These are phyloP conservation scores for Hydrolagus affinis DNA, from an alignment of 2,113 vertebrate genomes.

Conservation along the genomic window DNA sequence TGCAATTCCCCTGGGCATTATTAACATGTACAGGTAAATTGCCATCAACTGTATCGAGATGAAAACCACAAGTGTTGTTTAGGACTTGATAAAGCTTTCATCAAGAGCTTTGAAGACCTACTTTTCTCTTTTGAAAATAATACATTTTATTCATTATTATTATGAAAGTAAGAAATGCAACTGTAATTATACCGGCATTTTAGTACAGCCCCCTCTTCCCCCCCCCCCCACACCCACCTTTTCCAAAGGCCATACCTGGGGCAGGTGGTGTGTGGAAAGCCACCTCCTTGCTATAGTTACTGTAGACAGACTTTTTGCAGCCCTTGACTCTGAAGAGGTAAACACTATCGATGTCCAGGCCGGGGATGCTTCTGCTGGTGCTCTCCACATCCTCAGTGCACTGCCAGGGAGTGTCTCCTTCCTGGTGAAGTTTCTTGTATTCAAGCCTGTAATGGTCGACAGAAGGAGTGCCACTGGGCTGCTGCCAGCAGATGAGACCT, in stretches of 20 bases:
- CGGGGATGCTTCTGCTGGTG: conserved; percentile 62
- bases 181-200: background rate
- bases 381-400: conserved; percentile 57
- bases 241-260: conserved; percentile 57
- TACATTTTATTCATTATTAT: background rate
- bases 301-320: conserved; percentile 69
- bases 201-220: background rate
- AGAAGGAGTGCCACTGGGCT: conserved; percentile 62
- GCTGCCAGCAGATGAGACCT: conserved; percentile 74
- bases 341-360: conserved; percentile 62
- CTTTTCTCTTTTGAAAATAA: background rate
- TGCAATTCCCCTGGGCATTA: background rate
- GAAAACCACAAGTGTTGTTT: background rate
- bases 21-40: background rate
- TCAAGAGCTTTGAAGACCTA: background rate
- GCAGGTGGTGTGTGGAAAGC: conserved; percentile 77
- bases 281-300: conserved; percentile 77
- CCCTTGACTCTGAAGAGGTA: conserved; percentile 80
- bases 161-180: background rate
- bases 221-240: background rate
- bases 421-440: conserved; percentile 66
- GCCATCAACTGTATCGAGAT: background rate
- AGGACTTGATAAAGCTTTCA: background rate
- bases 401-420: conserved; percentile 63
- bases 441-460: conserved; percentile 78